phyloP scores from a whole-genome alignment of 2,113 vertebrate genomes.

The Odocoileus hemionus region DNA sequence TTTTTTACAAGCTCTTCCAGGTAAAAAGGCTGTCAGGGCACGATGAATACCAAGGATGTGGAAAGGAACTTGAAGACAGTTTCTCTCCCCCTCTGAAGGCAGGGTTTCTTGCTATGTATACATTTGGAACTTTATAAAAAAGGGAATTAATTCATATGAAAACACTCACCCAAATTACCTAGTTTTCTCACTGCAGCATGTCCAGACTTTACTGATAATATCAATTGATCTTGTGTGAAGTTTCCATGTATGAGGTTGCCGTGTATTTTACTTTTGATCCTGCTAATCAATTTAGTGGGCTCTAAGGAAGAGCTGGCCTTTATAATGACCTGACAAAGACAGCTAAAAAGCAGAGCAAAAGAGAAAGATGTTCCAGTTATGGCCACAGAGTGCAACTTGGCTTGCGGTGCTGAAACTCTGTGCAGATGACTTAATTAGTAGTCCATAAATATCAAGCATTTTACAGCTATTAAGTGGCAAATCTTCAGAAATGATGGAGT shows the following conservation, averaged over 20 bases:
- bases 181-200: constrained; percentile 55
- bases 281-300: constrained; percentile 5
- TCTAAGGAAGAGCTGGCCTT: constrained; percentile 65
- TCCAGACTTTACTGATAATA: constrained; percentile 52
- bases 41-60: background rate
- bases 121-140: background rate
- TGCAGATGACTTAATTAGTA: background rate
- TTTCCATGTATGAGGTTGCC: constrained; percentile 34
- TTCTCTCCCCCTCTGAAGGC: background rate
- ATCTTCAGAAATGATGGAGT: constrained; percentile 2
- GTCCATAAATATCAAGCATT: background rate
- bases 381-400: background rate
- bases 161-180: constrained; percentile 69
- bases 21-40: background rate
- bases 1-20: background rate
- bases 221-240: constrained; percentile 50
- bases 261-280: constrained; percentile 60
- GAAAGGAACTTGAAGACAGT: background rate
- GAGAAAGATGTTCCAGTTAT: background rate
- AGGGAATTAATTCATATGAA: background rate
- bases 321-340: constrained; percentile 69
- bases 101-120: background rate
- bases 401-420: background rate
- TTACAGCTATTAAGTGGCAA: background rate
- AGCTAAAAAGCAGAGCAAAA: constrained; percentile 66